phyloP scores from a whole-genome alignment of 2,113 vertebrate genomes.

The Myodes glareolus region DNA sequence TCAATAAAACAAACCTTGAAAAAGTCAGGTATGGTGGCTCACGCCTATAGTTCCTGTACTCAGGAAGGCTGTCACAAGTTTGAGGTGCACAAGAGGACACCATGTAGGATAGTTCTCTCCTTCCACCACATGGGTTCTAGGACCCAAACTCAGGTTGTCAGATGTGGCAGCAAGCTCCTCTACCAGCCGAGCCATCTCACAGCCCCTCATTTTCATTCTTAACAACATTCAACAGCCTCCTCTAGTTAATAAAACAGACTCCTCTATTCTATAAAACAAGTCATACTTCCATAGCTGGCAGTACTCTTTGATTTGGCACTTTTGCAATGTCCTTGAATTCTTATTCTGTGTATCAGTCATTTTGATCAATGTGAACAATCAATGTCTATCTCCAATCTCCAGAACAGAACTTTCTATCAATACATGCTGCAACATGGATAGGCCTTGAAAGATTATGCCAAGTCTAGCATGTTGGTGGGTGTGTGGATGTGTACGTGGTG shows the following conservation, averaged over 20 bases:
- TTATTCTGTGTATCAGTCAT: neutral
- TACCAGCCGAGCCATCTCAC: neutral
- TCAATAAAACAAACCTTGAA: neutral
- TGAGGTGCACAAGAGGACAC: neutral
- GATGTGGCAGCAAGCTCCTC: neutral
- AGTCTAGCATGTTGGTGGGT: neutral
- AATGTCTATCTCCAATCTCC: neutral
- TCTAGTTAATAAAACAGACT: neutral
- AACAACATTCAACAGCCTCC: neutral
- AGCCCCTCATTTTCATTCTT: neutral
- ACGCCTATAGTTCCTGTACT: neutral
- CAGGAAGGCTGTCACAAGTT: neutral
- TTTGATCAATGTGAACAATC: neutral
- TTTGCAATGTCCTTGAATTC: neutral
- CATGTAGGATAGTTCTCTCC: neutral
- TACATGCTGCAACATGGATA: neutral
- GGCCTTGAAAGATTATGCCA: neutral
- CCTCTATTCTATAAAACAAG: neutral
- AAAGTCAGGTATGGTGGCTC: neutral
- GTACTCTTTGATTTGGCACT: neutral
- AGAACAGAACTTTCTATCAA: neutral
- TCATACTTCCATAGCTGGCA: neutral
- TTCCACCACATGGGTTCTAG: neutral
- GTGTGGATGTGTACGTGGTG: neutral
- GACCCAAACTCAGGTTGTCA: neutral